Percentiles rank a stretch among this genome's conserved stretches.
phyloP scores from a whole-genome alignment of 2,113 vertebrate species.

The Naja naja region DNA sequence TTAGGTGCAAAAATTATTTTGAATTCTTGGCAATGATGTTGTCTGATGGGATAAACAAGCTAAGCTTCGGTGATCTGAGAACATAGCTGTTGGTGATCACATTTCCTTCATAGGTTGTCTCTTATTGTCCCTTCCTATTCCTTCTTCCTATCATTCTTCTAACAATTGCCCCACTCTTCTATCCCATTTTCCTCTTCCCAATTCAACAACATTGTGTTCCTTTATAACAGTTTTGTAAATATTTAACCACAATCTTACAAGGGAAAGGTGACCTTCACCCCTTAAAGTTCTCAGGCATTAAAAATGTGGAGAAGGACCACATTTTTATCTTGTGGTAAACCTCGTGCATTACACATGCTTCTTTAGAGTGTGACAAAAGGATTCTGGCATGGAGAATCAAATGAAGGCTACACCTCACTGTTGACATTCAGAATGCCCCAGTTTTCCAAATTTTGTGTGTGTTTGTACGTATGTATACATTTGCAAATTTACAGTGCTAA shows the following conservation, averaged over 20 bases:
- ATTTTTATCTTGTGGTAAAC: background rate
- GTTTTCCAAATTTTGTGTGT: no score
- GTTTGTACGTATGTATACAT: no score
- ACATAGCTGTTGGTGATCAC: background rate
- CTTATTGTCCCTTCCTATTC: background rate
- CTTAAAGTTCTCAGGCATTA: background rate
- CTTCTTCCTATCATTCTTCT: background rate
- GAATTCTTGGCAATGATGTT: background rate
- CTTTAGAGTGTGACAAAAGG: background rate
- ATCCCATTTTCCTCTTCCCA: background rate
- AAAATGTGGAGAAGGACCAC: background rate
- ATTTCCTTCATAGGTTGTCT: background rate
- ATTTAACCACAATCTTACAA: background rate
- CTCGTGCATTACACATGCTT: background rate
- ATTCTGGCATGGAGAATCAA: background rate
- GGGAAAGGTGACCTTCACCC: background rate
- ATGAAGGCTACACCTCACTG: no score
- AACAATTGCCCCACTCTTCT: background rate
- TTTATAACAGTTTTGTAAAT: background rate
- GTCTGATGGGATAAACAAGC: background rate
- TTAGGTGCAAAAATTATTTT: background rate
- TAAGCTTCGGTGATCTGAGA: background rate
- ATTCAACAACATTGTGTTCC: background rate
- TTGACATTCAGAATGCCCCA: no score
- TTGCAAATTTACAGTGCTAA: no score